Percentiles rank a stretch among this genome's conserved stretches.
Conservation (phyloP, 2,888 invertebrate genomes). For the Orthosia cruda region DNA sequence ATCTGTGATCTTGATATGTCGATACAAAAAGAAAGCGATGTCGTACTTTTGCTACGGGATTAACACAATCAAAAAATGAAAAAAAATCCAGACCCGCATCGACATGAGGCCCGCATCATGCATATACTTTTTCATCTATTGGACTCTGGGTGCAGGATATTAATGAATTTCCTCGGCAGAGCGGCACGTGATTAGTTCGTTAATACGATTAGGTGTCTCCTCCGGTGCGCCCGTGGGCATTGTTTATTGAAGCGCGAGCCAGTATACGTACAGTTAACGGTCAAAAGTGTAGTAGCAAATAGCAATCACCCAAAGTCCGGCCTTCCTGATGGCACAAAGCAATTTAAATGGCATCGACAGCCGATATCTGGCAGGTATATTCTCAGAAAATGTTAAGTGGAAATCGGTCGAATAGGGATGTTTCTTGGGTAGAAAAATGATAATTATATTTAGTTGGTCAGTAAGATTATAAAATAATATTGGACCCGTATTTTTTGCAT, state of each 20-base stretch:
- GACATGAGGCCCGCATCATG: slow-evolving; percentile 5
- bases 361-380: no score
- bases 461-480: no score
- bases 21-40: background rate
- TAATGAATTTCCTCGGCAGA: slow-evolving; percentile 94
- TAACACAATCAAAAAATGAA: slow-evolving; percentile 50
- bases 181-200: slow-evolving; percentile 93
- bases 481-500: no score
- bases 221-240: slow-evolving; percentile 73
- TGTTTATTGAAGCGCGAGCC: slow-evolving; percentile 71
- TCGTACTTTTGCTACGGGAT: background rate
- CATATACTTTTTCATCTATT: slow-evolving; percentile 82
- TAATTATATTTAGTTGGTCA: no score
- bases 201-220: slow-evolving; percentile 92
- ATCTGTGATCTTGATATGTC: no score
- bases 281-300: no score
- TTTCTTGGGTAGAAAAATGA: no score
- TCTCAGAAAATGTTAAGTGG: no score
- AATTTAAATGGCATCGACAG: no score
- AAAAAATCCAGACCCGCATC: background rate
- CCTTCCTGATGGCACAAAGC: no score
- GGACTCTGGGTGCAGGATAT: slow-evolving; percentile 91
- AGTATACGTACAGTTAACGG: slow-evolving; percentile 40
- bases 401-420: no score
- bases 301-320: no score